Evolutionary conservation across 1,140 invertebrate species (phyloP), one percentile per base, ranked within the genome.

Genomic region (Lerema accius): DNA sequence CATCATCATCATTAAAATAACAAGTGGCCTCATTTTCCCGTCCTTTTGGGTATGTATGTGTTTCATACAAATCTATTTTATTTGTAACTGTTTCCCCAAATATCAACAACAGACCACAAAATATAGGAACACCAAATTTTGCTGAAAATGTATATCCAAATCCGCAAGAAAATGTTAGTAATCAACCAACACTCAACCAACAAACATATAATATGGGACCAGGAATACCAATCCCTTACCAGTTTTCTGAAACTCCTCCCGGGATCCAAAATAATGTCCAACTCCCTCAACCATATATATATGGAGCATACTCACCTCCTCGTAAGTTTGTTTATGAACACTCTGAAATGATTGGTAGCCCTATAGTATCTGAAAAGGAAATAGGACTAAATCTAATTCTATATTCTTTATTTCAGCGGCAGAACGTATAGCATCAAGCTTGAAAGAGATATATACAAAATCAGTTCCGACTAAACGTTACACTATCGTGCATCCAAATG

Each of bases 401-500:
- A n/a, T 23, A 5, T 23, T 2, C 5, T 23, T 23, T 23, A 23
- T 23, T 53, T 6, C 10, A 37, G 10, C 7, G 10, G 23, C 23
- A 3, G 32, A 53, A 0, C 32, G 19, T 40, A 39, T 37, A 40
- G n/a, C 37, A 53, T 16, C 32, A 23, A 39, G 19, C 15, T 23
- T 39, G 17, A 53, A 40, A 53, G 50, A 10, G 7, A 14, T 53
- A 40, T 53, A 53, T 17, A 11, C 9, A 23, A 35, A 32, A 13
- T 13, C 37, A 55, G 45, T 10, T 5, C 15, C 39, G 17, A 68
- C 65, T 28, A 78, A 76, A 66, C 67, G 65, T 15, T 80, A 72
- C 48, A 68, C 72, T 40, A 55, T 84, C 23, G 48, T 84, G 13
- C 65, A 80, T 51, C 50, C 73, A 16, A 67, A 78, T 71, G 80